A percentile compares a stretch with the other conserved stretches of the same genome.
Conservation (phyloP, 2,888 invertebrate species). For the Meteorus cinctellus region DNA sequence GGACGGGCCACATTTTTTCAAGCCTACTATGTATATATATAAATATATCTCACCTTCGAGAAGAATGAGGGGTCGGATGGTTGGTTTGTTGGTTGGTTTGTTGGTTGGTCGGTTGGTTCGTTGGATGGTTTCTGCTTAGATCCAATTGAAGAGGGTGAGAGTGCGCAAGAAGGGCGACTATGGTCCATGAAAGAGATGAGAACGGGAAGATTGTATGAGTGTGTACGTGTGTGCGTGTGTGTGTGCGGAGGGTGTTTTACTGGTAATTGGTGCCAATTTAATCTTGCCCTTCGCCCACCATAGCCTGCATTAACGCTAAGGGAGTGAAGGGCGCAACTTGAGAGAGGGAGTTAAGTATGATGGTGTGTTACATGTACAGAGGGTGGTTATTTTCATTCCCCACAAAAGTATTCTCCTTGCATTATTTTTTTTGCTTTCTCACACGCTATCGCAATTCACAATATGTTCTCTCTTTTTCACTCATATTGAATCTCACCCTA, state of each 20-base stretch:
- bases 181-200: slow-evolving; percentile 38
- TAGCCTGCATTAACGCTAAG: slow-evolving; percentile 69
- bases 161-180: slow-evolving; percentile 23
- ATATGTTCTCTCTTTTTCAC: slow-evolving; percentile 48
- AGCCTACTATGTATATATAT: slow-evolving; percentile 3
- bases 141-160: slow-evolving; percentile 23
- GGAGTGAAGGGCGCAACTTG: slow-evolving; percentile 55
- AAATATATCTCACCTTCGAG: slow-evolving; percentile 11
- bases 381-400: slow-evolving; percentile 45
- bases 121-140: background rate
- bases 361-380: slow-evolving; percentile 26
- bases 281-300: slow-evolving; percentile 76
- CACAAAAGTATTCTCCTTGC: slow-evolving; percentile 15
- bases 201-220: slow-evolving; percentile 60
- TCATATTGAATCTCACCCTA: slow-evolving; percentile 50
- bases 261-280: slow-evolving; percentile 81
- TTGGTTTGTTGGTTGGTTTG: background rate
- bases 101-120: background rate
- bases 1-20: background rate
- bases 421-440: slow-evolving; percentile 42
- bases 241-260: slow-evolving; percentile 75
- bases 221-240: slow-evolving; percentile 61
- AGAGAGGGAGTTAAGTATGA: slow-evolving; percentile 34
- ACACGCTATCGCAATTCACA: slow-evolving; percentile 28
- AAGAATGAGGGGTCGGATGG: background rate